These are phyloP conservation scores for Cheumatopsyche charites DNA, from an alignment of 1,140 invertebrate species.

Conservation along the genomic window DNA sequence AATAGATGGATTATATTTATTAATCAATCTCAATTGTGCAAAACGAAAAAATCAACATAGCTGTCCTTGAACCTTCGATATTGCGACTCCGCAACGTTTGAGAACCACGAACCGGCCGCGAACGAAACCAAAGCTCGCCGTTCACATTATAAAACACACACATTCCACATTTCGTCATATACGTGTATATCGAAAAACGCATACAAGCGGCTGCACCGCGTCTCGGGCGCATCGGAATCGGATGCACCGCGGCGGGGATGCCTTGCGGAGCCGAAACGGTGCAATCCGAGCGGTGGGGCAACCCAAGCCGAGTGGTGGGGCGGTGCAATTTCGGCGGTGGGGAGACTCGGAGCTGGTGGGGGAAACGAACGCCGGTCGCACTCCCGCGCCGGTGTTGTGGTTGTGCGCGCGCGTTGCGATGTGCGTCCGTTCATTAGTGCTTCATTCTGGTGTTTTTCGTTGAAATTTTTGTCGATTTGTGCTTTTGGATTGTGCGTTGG, in stretches of 20 bases:
- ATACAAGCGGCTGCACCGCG: background rate
- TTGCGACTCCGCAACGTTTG: too few relatives aligned
- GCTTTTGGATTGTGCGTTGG: background rate
- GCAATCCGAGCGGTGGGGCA: background rate
- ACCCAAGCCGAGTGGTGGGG: conserved; percentile 18
- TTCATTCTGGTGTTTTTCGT: background rate
- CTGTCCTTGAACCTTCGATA: too few relatives aligned
- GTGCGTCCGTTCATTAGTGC: conserved; percentile 18
- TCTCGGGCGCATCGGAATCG: background rate
- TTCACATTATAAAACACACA: too few relatives aligned
- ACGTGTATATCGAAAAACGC: background rate
- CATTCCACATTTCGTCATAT: too few relatives aligned
- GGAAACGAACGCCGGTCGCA: conserved; percentile 32
- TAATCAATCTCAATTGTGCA: too few relatives aligned
- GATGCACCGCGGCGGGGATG: conserved; percentile 11
- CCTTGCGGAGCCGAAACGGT: background rate
- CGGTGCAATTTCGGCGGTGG: conserved; percentile 21
- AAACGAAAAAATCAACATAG: too few relatives aligned
- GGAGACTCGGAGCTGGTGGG: conserved; percentile 27
- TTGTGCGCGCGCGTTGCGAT: conserved; percentile 31
- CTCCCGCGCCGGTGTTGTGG: conserved; percentile 37
- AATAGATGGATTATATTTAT: too few relatives aligned
- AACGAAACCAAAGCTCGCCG: too few relatives aligned
- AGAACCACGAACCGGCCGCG: conserved; percentile 4
- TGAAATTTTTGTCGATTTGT: too few relatives aligned